Evolutionary conservation across 1,140 invertebrate species (phyloP), one percentile per base, ranked within the genome.

Genomic region (Drosophila truncata): DNA sequence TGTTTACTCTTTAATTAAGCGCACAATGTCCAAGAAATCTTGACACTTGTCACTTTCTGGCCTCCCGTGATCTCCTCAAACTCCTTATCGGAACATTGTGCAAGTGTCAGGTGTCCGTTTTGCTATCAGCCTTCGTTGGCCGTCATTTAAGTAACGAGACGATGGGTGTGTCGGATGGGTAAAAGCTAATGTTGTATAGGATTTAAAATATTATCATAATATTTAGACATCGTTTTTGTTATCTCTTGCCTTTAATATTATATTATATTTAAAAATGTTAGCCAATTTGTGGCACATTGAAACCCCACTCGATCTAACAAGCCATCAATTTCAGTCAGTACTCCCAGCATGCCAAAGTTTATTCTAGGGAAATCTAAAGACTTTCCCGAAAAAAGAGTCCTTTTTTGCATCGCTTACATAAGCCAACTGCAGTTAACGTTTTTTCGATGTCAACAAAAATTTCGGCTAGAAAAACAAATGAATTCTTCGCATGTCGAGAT

Each of bases 1-100:
- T 88, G 80, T 88, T 84, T 78, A 78, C 80, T 70, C 74, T 88
- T 83, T 83, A 87, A 87, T 83, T 87, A 87, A 77, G 64, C 66
- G 61, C 84, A 87, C 75, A 88, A 88, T 70, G 82, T 27, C 80
- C 63, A 44, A 47, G 78, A 64, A 83, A 52, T 83, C 77, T 78
- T 64, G 71, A 74, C 77, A 87, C 80, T 71, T 78, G 67, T 83
- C 70, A 63, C 59, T 54, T 33, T 50, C 27, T 35, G 39, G 39
- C 25, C 18, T 67, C n/a, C 27, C 44, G 33, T 37, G 57, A 16
- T 20, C 49, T n/a, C 20, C 29, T 50, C 29, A 44, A 27, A 29
- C n/a, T 54, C 47, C 54, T 44, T 57, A 44, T 58, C 29, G 16
- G 13, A 31, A 59, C 10, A 25, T 33, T 57, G 47, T 37, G 55